Evolutionary conservation across 1,140 invertebrate genomes (phyloP).

Genomic region (Saccostrea glomerata): DNA sequence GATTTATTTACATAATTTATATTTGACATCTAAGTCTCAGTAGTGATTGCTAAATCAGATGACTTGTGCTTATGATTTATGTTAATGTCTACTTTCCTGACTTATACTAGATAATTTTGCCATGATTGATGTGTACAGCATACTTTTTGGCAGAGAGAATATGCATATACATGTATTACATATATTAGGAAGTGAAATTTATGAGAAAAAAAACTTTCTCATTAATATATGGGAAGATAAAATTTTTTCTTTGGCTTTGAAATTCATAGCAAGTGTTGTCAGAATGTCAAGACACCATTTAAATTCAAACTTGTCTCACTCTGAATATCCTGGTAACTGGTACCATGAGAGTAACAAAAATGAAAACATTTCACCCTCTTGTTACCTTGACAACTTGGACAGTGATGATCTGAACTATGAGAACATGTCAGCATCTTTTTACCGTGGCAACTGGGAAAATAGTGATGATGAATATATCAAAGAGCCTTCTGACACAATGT

Average conservation of each 20-base stretch:
- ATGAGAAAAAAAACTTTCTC: neutral
- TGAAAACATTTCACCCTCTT: too few relatives aligned
- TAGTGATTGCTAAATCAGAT: neutral
- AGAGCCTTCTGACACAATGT: neutral
- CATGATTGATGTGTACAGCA: conserved; percentile 15
- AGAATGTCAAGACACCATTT: conserved; percentile 7
- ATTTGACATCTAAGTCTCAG: neutral
- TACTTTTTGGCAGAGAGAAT: conserved; percentile 14
- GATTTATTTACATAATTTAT: neutral
- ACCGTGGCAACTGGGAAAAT: neutral
- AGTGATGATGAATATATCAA: conserved; percentile 1
- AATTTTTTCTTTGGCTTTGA: neutral
- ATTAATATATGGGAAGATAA: neutral
- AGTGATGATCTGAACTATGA: too few relatives aligned
- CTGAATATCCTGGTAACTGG: neutral
- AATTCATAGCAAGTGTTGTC: neutral
- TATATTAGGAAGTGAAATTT: neutral
- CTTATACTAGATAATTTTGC: neutral
- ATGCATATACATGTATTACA: conserved; percentile 11
- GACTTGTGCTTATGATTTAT: conserved; percentile 30
- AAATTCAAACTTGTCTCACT: neutral
- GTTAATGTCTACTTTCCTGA: neutral
- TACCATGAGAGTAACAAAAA: too few relatives aligned
- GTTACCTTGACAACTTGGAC: too few relatives aligned
- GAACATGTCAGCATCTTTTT: neutral